Base-by-base conservation (phyloP, 2,113 vertebrate genomes). In the Dolichallabes microphthalmus region DNA sequence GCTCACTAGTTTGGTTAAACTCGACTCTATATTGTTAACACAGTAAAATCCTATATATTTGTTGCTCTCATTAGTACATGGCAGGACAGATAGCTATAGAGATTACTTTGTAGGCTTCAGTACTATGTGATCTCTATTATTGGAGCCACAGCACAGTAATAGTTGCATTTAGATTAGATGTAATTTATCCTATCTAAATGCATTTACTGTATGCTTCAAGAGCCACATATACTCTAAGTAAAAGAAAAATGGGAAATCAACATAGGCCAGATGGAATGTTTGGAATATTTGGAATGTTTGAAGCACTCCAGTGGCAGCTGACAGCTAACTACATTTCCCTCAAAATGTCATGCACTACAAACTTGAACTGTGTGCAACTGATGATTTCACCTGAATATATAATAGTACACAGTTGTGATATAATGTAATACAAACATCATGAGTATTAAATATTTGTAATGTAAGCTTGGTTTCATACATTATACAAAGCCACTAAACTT, bases 211-310 rank as follows among this genome's bases (percentile, higher is more conserved):
- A 63, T 57, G 74, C n/a, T 55, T 76, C n/a, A 55, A 45, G 30
- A n/a, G 14, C 74, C 30, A 52, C 52, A 19, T 55, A 69, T 69
- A 55, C 7, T 55, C 14, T 30, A 78, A 78, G 19, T 4, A 57
- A 35, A 35, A 22, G 35, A 35, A 35, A 78, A 20, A 78, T 32
- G 63, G 45, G 35, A 84, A 86, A 79, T 77, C 64, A 85, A 79
- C 50, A 13, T 22, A 75, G 63, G 78, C 60, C 64, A 80, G 45
- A 82, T 90, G 94, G 94, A 95, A 95, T 94, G 94, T 94, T 74
- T 85, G 85, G 86, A 93, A 93, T 90, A 89, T 94, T 84, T 92
- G 93, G 94, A 94, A 95, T 94, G 94, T 94, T 92, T 83, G 78
- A 89, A 91, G 89, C 82, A 35, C 82, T 86, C 86, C 80, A 90